Conservation (phyloP, 2,797 vertebrate genomes). For the Sebastes oblongus region DNA sequence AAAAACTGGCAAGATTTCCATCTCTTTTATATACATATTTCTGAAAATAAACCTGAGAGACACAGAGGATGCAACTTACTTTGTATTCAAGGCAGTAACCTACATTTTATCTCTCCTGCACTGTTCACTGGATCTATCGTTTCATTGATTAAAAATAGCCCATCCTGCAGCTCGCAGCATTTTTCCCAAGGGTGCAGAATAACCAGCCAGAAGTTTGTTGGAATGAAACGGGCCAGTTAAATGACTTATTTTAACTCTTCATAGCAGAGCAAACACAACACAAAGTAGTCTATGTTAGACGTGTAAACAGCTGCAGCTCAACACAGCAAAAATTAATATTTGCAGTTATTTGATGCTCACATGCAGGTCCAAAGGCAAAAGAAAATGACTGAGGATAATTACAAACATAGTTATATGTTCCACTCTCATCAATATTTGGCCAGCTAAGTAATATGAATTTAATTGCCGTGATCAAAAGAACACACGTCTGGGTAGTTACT, state of each 20-base stretch:
- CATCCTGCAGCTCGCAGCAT: conserved; percentile 40
- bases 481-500: not conserved
- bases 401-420: not conserved
- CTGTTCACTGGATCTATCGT: conserved; percentile 45
- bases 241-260: conserved; percentile 18
- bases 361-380: not conserved
- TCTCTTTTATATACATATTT: not conserved
- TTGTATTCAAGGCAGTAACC: conserved; percentile 59
- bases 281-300: not conserved
- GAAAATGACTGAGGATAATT: not conserved
- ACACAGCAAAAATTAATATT: not conserved
- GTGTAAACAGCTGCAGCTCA: not conserved
- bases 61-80: conserved; percentile 28
- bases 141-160: conserved; percentile 69
- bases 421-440: not conserved
- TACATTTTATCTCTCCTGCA: conserved; percentile 27
- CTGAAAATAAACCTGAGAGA: conserved; percentile 33
- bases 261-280: not conserved
- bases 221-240: conserved; percentile 28
- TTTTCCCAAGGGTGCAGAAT: conserved; percentile 36
- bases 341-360: not conserved
- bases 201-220: conserved; percentile 30
- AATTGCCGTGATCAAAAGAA: conserved; percentile 19
- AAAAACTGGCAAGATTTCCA: conserved; percentile 3
- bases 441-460: not conserved